Evolutionary conservation across 1,140 invertebrate genomes (phyloP).

Genomic region (Leptopilina boulardi): DNA sequence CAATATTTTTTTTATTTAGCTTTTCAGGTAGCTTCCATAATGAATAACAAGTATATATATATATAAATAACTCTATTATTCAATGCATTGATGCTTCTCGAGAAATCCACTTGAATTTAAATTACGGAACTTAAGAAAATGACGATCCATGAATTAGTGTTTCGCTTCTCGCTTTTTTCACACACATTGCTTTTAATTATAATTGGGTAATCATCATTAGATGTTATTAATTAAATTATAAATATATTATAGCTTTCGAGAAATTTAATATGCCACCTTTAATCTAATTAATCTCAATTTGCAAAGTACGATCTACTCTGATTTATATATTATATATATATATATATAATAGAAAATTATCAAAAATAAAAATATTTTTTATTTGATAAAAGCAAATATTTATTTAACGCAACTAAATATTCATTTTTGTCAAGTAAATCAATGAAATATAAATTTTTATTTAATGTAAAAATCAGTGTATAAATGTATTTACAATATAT

Average conservation of each 20-base stretch:
- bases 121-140: conserved; percentile 1
- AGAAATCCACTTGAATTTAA: conserved; percentile 5
- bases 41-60: too few species aligned
- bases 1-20: neutral
- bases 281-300: neutral
- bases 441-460: too few species aligned
- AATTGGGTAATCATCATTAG: conserved; percentile 22
- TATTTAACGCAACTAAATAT: too few species aligned
- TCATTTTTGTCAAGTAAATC: too few species aligned
- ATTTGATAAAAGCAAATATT: too few species aligned
- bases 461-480: too few species aligned
- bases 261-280: neutral
- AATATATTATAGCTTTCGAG: neutral
- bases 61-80: conserved; percentile 17
- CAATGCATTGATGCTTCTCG: conserved; percentile 1
- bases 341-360: too few species aligned
- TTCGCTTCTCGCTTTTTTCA: conserved; percentile 31
- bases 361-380: too few species aligned
- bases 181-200: neutral
- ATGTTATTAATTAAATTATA: conserved; percentile 8
- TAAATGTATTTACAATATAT: neutral
- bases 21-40: neutral
- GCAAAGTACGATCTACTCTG: neutral
- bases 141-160: neutral
- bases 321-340: too few species aligned